phyloP scores from a whole-genome alignment of 1,140 invertebrate species.

The Chymomyza costata region DNA sequence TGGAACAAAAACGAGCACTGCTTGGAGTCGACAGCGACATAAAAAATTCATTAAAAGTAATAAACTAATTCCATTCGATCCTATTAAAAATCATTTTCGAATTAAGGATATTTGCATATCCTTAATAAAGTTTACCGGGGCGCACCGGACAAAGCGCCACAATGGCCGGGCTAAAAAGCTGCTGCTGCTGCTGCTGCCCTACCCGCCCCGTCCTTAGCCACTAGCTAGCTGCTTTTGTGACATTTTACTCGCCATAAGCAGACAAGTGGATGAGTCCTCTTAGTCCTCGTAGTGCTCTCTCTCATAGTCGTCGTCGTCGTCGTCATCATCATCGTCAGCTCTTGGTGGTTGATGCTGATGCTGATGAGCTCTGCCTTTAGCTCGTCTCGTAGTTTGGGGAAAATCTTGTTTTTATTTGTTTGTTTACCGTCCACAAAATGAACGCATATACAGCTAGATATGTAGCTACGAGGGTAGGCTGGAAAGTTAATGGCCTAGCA shows the following conservation, averaged over 20 bases:
- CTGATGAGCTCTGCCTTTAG: slow-evolving; percentile 35
- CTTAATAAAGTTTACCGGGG: slow-evolving; percentile 62
- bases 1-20: background rate
- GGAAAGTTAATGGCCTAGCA: too few species aligned
- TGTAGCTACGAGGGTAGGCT: too few species aligned
- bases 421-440: slow-evolving; percentile 72
- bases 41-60: slow-evolving; percentile 76
- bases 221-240: slow-evolving; percentile 47
- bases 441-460: slow-evolving; percentile 41
- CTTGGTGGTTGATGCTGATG: slow-evolving; percentile 59
- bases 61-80: slow-evolving; percentile 76
- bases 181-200: background rate
- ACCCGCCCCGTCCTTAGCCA: background rate
- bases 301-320: too few species aligned
- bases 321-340: slow-evolving; percentile 30
- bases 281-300: too few species aligned
- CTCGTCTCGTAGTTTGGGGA: slow-evolving; percentile 12
- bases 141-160: slow-evolving; percentile 50
- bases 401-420: slow-evolving; percentile 73
- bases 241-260: slow-evolving; percentile 47
- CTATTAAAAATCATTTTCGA: slow-evolving; percentile 76
- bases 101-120: slow-evolving; percentile 75
- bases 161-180: background rate
- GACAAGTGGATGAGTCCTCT: slow-evolving; percentile 57
- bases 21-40: slow-evolving; percentile 44